These are phyloP conservation scores for Drosophila quinaria DNA, from an alignment of 2,888 invertebrate genomes.

Conservation along the genomic window DNA sequence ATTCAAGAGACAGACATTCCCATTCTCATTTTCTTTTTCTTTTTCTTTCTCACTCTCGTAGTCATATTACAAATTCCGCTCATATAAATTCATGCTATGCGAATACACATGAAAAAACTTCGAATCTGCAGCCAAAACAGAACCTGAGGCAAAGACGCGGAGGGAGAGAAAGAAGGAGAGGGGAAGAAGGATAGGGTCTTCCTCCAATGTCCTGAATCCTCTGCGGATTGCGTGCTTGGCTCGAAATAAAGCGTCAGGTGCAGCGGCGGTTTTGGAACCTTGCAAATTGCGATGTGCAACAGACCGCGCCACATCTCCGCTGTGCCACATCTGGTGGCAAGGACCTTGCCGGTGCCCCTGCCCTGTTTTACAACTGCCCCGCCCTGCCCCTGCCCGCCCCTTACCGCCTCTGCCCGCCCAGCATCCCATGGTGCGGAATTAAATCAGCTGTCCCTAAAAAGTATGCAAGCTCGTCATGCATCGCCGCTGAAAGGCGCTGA, in stretches of 20 bases:
- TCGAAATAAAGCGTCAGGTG: constrained; percentile 46
- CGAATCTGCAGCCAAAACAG: constrained; percentile 6
- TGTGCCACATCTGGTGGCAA: constrained; percentile 29
- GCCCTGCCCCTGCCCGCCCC: constrained; percentile 24
- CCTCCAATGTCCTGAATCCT: constrained; percentile 2
- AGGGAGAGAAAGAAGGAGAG: neutral
- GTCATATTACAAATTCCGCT: constrained; percentile 40
- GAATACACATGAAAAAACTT: constrained; percentile 8
- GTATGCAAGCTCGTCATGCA: constrained; percentile 79
- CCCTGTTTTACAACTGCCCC: neutral
- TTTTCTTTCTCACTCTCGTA: neutral
- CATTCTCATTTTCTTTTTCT: neutral
- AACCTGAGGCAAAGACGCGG: neutral
- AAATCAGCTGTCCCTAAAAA: constrained; percentile 76
- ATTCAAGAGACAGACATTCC: constrained; percentile 25
- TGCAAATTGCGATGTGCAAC: constrained; percentile 52
- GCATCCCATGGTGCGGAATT: constrained; percentile 58
- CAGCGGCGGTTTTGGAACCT: constrained; percentile 50
- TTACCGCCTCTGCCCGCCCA: neutral
- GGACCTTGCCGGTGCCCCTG: constrained; percentile 25
- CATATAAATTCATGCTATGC: constrained; percentile 47
- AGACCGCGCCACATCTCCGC: constrained; percentile 23
- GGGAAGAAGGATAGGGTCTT: neutral
- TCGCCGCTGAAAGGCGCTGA: constrained; percentile 36
- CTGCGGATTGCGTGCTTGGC: constrained; percentile 38